Base-by-base conservation (phyloP, 2,797 vertebrate species). In the Scleropages formosus region DNA sequence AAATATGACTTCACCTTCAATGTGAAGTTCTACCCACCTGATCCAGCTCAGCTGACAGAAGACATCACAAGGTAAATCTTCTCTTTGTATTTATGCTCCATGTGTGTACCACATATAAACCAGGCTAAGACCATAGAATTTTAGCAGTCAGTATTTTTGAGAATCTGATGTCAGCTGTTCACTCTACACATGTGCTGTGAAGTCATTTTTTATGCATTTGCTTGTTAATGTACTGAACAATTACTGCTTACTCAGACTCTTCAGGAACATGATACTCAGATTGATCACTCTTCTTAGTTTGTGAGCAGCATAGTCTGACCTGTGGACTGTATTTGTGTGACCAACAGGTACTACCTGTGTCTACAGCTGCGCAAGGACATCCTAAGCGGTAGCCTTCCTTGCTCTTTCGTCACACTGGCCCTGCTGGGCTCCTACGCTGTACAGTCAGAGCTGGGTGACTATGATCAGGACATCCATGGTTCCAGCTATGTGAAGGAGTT, bases 21-120 rank as follows among this genome's bases (percentile, higher is more conserved):
- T 47, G 94, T 98, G 66, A 99, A 98, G 85, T 98, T 99, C 87
- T 99, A 99, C 80, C 98, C 98, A 0, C 94, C 97, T 3, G 96
- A 99, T 81, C 98, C 97, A 58, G 95, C 95, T 0, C 93, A 96
- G 84, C 89, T 99, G 51, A 95, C 94, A 0, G 98, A 99, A 85
- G 97, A 99, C 86, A 96, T 99, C 81, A 99, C 97, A 79, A 96
- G 98, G 97, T 98, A 66, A 62, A 22, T 9, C 8, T 56, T 3
- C 31, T 39, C 39, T 39, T 31, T 39, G 31, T 39, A 39, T 31
- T 39, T 39, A 39, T 39, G 31, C 31, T 39, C 31, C n/a, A n/a
- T n/a, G n/a, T n/a, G 6, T 39, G 31, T 6, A 39, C 31, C 6
- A 39, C 31, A 31, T 39, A 39, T 39, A 39, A 39, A 2, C 2